These are phyloP conservation scores for Smutsia temminckii DNA, from an alignment of 2,797 vertebrate genomes.

Conservation along the genomic window DNA sequence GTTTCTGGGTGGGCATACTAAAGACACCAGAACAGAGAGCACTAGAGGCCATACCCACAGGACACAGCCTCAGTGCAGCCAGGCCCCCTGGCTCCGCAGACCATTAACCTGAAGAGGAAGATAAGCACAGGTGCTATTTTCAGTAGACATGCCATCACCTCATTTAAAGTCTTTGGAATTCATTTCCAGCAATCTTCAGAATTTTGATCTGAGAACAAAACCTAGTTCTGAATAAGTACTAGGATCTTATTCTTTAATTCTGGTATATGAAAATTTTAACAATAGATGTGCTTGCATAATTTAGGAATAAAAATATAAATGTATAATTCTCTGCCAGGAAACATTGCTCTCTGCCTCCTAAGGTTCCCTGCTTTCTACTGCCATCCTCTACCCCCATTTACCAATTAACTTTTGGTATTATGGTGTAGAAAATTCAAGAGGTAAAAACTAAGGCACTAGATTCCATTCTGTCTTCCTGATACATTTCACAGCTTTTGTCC, in stretches of 20 bases:
- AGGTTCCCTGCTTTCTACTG: not conserved
- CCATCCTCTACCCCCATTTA: rapidly evolving
- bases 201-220: not conserved
- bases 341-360: not conserved
- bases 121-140: not conserved
- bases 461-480: not conserved
- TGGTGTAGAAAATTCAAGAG: not conserved
- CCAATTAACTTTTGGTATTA: not conserved
- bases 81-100: not conserved
- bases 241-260: not conserved
- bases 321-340: not conserved
- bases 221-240: not conserved
- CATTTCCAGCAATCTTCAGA: not conserved
- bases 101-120: not conserved
- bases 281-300: not conserved
- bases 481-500: not conserved
- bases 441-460: not conserved
- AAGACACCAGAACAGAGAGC: not conserved
- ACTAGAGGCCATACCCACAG: not conserved
- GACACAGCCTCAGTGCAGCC: not conserved
- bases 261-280: not conserved
- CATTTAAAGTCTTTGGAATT: not conserved
- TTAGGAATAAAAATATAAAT: not conserved
- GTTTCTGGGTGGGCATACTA: not conserved
- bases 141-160: not conserved